These are phyloP conservation scores for Hololepta plana DNA, from an alignment of 2,888 invertebrate species.

Conservation along the genomic window DNA sequence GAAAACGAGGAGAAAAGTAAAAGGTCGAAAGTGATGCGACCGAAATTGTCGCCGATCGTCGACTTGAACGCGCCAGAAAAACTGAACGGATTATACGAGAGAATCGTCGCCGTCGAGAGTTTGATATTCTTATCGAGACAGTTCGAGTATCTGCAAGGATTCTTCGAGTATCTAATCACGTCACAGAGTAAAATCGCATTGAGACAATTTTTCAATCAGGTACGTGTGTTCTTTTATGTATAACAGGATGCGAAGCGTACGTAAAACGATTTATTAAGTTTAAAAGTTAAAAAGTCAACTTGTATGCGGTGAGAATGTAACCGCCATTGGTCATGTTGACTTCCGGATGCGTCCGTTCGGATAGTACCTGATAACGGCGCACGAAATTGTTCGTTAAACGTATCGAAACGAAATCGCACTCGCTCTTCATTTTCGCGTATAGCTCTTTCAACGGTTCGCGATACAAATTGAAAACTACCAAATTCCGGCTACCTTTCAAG, in stretches of 20 bases:
- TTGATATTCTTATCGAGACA: constrained; percentile 75
- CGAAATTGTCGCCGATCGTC: constrained; percentile 42
- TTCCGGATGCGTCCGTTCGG: constrained; percentile 86
- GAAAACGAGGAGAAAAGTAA: constrained; percentile 22
- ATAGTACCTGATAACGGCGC: constrained; percentile 76
- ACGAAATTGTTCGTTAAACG: constrained; percentile 74
- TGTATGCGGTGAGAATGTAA: constrained; percentile 72
- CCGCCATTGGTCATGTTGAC: constrained; percentile 86
- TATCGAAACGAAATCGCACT: constrained; percentile 52
- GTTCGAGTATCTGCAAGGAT: constrained; percentile 65
- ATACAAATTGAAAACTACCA: constrained; percentile 67
- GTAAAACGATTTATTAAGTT: too few species aligned
- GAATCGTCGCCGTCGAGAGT: constrained; percentile 87
- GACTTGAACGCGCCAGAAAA: constrained; percentile 49
- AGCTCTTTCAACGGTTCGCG: constrained; percentile 66
- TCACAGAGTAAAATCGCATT: constrained; percentile 47
- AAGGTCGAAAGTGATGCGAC: constrained; percentile 28
- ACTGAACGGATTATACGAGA: constrained; percentile 65
- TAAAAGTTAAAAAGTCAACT: too few species aligned
- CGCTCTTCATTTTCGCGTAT: constrained; percentile 58
- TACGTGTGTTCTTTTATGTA: constrained; percentile 12
- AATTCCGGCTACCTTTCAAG: constrained; percentile 62
- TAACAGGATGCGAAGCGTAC: too few species aligned
- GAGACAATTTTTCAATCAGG: constrained; percentile 51
- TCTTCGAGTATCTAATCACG: constrained; percentile 68